phyloP scores from a whole-genome alignment of 2,888 invertebrate genomes.

The Octodonta nipae region DNA sequence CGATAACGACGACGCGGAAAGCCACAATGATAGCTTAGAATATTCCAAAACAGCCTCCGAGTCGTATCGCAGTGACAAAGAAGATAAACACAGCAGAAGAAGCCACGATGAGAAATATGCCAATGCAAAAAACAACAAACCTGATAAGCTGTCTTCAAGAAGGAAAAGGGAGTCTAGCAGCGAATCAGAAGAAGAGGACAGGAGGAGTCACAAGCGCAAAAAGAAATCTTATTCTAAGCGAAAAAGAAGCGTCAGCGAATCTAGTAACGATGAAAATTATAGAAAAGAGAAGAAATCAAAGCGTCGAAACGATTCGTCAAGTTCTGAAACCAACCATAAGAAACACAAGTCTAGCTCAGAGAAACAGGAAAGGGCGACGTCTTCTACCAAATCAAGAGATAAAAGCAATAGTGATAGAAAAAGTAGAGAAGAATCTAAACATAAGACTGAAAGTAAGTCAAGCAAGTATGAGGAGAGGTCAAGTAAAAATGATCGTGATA shows the following conservation, averaged over 20 bases:
- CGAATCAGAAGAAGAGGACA: conserved; percentile 1
- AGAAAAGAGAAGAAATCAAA: conserved; percentile 7
- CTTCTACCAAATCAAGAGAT: background rate
- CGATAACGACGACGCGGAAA: too few species aligned
- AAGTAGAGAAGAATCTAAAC: conserved; percentile 6
- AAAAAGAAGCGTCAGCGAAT: too few species aligned
- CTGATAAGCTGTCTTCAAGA: too few species aligned
- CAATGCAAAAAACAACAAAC: background rate
- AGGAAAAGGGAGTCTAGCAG: too few species aligned
- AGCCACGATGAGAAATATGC: background rate
- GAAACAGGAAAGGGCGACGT: too few species aligned
- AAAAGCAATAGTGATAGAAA: background rate
- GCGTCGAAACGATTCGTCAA: conserved; percentile 1
- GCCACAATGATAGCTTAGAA: too few species aligned
- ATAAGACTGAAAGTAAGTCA: conserved; percentile 7
- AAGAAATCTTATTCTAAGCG: too few species aligned
- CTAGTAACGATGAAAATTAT: conserved; percentile 9
- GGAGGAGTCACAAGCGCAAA: too few species aligned
- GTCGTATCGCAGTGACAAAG: too few species aligned
- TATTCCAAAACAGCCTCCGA: background rate
- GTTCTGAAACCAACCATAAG: background rate
- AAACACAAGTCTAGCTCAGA: too few species aligned
- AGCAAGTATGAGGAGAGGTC: too few species aligned
- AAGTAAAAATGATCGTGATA: too few species aligned
- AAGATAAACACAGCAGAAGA: background rate